Percentiles rank a stretch among this genome's conserved stretches.
phyloP scores from a whole-genome alignment of 2,888 invertebrate genomes.

The Limenitis camilla region DNA sequence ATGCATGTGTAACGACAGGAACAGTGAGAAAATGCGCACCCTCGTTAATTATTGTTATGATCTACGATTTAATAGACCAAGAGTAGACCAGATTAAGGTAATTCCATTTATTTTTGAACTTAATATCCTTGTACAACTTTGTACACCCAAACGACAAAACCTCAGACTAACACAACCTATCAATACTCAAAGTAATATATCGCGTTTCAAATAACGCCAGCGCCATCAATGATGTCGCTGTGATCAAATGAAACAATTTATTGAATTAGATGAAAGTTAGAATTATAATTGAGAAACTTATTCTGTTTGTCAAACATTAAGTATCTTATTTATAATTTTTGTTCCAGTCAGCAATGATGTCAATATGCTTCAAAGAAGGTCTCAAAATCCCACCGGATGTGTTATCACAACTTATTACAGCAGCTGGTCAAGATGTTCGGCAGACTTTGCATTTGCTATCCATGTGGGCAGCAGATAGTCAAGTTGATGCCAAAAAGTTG shows the following conservation, averaged over 20 bases:
- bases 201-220: no score
- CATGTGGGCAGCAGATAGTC: conserved; percentile 80
- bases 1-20: conserved; percentile 98
- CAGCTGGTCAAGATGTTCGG: conserved; percentile 94
- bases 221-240: no score
- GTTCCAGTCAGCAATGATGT: conserved; percentile 88
- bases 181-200: no score
- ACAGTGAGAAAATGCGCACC: conserved; percentile 93
- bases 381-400: conserved; percentile 85
- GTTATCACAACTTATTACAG: conserved; percentile 86
- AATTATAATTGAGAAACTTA: no score
- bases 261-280: no score
- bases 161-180: no score
- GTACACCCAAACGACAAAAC: no score
- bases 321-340: neutral
- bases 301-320: no score
- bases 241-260: no score
- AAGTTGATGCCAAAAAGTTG: conserved; percentile 66
- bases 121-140: no score
- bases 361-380: conserved; percentile 92
- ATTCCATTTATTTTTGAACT: neutral
- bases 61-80: conserved; percentile 87
- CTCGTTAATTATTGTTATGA: conserved; percentile 96
- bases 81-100: conserved; percentile 92
- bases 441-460: conserved; percentile 94